Conservation (phyloP, 1,140 invertebrate species). For the Diorhabda elongata region DNA sequence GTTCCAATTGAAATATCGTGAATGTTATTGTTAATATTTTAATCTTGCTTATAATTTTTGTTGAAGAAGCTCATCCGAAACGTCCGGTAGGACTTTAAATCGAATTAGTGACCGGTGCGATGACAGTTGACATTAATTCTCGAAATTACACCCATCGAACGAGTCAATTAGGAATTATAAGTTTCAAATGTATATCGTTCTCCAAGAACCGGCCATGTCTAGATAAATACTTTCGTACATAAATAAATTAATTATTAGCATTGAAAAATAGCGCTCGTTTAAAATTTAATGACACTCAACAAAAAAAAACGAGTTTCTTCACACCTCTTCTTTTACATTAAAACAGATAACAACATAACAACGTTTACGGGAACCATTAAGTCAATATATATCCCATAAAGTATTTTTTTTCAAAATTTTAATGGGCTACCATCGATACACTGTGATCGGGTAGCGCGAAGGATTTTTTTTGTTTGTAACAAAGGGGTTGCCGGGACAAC, state of each 20-base stretch:
- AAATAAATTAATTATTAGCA: slow-evolving; percentile 39
- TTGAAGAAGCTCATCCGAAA: too few species aligned
- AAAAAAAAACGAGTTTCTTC: slow-evolving; percentile 35
- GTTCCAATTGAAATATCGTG: too few species aligned
- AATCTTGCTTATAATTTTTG: too few species aligned
- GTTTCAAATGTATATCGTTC: slow-evolving; percentile 21
- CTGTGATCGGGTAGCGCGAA: too few species aligned
- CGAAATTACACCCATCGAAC: slow-evolving; percentile 22
- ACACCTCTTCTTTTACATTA: slow-evolving; percentile 29
- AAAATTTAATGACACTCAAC: slow-evolving; percentile 30
- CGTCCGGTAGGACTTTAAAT: too few species aligned
- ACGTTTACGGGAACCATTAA: slow-evolving; percentile 28
- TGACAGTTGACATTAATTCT: slow-evolving; percentile 24
- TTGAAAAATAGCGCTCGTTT: slow-evolving; percentile 38
- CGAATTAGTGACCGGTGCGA: too few species aligned
- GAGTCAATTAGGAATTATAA: slow-evolving; percentile 28
- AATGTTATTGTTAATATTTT: too few species aligned
- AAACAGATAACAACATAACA: slow-evolving; percentile 27
- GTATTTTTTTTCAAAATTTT: slow-evolving; percentile 22
- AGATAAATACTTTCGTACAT: slow-evolving; percentile 39
- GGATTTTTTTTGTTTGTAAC: too few species aligned
- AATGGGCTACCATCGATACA: slow-evolving; percentile 14
- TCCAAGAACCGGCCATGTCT: slow-evolving; percentile 26
- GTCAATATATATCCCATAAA: slow-evolving; percentile 19
- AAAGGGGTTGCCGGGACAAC: too few species aligned